Evolutionary conservation across 1,140 invertebrate genomes (phyloP), one percentile per base, ranked within the genome.

Genomic region (Ostrea edulis): DNA sequence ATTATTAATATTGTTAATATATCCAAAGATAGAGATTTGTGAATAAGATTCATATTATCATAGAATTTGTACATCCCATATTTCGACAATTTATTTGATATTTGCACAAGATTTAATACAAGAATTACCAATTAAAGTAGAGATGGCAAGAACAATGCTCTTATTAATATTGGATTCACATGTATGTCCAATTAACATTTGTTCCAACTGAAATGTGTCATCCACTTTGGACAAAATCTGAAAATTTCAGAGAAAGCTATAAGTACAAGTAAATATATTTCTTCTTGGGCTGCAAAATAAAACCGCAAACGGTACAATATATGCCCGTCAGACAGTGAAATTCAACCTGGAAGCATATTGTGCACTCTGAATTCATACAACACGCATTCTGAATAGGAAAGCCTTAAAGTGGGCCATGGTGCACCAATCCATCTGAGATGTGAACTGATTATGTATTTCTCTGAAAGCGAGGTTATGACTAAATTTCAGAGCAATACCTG

Each of bases 91-190:
- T 44, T 77, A 20, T 77, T 77, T 22, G 14, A 55, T 55, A 17
- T 12, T 55, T 11, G 17, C 9, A 11, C 11, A 55, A 11, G 54
- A 55, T 17, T 11, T 68, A 68, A 12, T 4, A 25, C 20, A n/a
- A 68, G 9, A 71, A 25, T 71, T 77, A 77, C 68, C 68, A 11
- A 77, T 77, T 77, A 77, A 77, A 11, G 29, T 29, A 35, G 29
- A 29, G 14, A 77, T 44, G 29, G 68, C 22, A 35, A 77, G 29
- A 29, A 77, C 68, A 35, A 35, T 77, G 25, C 68, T 35, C 12
- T 77, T 12, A 35, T 77, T 25, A 35, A 77, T 35, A 29, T 29
- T 22, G 14, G 12, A 14, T 14, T 25, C 29, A 14, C 8, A 22
- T 11, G 14, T 5, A 14, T 25, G 22, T 29, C 11, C 25, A 29